Evolutionary conservation across 2,113 vertebrate genomes (phyloP).

Genomic region (Pseudopodoces humilis): DNA sequence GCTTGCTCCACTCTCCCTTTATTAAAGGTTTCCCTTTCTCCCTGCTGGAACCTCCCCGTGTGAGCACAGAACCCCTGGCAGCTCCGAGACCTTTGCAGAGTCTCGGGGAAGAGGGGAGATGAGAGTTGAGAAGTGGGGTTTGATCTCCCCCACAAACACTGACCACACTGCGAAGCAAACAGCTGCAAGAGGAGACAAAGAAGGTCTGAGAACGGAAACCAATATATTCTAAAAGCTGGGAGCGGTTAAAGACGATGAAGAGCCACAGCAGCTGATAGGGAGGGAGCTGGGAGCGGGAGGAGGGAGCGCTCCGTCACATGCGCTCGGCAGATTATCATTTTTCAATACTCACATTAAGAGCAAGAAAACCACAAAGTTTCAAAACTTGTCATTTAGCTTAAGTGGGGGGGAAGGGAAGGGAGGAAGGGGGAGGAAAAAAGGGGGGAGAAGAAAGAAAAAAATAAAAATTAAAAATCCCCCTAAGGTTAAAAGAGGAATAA

Average conservation of each 20-base stretch:
- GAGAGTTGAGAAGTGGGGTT: background rate
- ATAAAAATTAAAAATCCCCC: background rate
- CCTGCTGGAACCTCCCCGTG: background rate
- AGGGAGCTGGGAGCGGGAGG: background rate
- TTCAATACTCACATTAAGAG: slow-evolving; percentile 20
- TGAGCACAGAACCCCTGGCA: background rate
- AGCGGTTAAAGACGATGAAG: background rate
- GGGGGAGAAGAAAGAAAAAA: background rate
- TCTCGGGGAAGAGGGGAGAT: background rate
- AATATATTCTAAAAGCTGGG: slow-evolving; percentile 1
- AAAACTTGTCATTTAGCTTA: slow-evolving; percentile 1
- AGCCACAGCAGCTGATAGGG: slow-evolving; percentile 18
- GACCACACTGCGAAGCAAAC: background rate
- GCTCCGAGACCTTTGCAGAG: background rate
- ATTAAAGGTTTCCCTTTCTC: background rate
- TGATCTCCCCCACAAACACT: background rate
- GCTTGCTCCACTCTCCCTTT: background rate
- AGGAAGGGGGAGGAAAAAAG: background rate
- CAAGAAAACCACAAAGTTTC: slow-evolving; percentile 30
- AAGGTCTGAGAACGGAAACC: slow-evolving; percentile 59
- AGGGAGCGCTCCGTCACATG: background rate
- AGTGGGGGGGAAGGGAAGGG: too few species aligned
- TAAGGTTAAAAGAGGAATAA: background rate
- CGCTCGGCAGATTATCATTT: background rate
- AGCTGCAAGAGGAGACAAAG: slow-evolving; percentile 14